Percentiles rank a stretch among this genome's conserved stretches.
These are phyloP conservation scores for Bombus impatiens DNA, from an alignment of 1,140 invertebrate genomes.

Conservation along the genomic window DNA sequence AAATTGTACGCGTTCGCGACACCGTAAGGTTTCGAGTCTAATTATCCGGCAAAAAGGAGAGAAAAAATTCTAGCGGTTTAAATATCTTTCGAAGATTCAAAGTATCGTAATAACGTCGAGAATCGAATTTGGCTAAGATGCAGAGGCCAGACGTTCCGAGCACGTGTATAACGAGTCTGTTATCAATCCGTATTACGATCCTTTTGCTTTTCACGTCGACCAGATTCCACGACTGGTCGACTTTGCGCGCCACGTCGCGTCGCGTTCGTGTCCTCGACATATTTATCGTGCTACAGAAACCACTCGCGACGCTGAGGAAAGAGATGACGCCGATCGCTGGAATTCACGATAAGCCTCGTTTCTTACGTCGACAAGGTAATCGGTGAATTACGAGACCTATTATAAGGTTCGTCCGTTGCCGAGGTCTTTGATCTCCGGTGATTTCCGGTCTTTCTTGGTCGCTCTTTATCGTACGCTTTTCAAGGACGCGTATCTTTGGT, in stretches of 20 bases:
- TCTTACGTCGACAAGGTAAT: constrained; percentile 7
- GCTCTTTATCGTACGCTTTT: background rate
- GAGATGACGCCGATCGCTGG: background rate
- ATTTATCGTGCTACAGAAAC: constrained; percentile 43
- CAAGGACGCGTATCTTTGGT: background rate
- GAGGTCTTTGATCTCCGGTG: background rate
- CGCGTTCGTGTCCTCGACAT: constrained; percentile 38
- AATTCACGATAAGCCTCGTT: constrained; percentile 24
- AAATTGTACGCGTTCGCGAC: background rate
- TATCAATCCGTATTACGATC: background rate
- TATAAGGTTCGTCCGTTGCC: background rate
- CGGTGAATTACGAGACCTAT: constrained; percentile 14
- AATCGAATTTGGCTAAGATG: background rate
- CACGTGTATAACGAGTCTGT: background rate
- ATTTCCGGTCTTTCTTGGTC: background rate
- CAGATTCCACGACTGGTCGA: constrained; percentile 11
- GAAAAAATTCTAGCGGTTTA: too few relatives aligned
- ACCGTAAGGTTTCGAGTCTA: background rate
- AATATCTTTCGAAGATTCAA: background rate
- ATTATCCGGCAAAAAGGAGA: background rate
- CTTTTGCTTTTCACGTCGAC: background rate
- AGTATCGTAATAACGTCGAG: background rate
- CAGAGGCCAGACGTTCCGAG: too few relatives aligned
- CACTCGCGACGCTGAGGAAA: background rate
- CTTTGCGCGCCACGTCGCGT: background rate